Evolutionary conservation across 2,888 invertebrate genomes (phyloP).

Genomic region (Drosophila aldrichi): DNA sequence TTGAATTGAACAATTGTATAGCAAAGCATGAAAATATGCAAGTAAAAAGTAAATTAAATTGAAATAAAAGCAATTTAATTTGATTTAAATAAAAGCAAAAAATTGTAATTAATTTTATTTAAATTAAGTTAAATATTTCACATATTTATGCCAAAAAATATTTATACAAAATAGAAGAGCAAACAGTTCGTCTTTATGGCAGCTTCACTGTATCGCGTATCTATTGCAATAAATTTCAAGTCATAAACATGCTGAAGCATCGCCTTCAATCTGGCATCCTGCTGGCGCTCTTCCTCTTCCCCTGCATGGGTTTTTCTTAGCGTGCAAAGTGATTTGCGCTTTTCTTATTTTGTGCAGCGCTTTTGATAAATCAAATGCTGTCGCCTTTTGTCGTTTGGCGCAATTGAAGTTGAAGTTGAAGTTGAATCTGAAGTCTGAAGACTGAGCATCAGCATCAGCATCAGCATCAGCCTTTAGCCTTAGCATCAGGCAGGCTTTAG

Average conservation of each 20-base stretch:
- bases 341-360: constrained; percentile 56
- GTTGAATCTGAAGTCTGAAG: constrained; percentile 32
- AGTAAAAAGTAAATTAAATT: no score
- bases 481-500: constrained; percentile 20
- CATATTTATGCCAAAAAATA: neutral
- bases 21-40: no score
- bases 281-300: neutral
- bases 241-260: constrained; percentile 47
- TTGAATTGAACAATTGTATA: no score
- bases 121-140: neutral
- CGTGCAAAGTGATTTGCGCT: constrained; percentile 64
- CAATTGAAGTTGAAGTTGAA: constrained; percentile 32
- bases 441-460: constrained; percentile 2
- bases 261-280: constrained; percentile 12
- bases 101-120: no score
- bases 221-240: constrained; percentile 53
- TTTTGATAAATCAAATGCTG: constrained; percentile 68
- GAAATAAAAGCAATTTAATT: no score
- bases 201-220: constrained; percentile 12
- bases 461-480: constrained; percentile 26
- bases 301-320: neutral
- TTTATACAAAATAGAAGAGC: neutral
- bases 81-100: no score
- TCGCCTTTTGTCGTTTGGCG: constrained; percentile 58
- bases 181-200: neutral